Conservation (phyloP, 2,888 invertebrate species). For the Drosophila incognita region DNA sequence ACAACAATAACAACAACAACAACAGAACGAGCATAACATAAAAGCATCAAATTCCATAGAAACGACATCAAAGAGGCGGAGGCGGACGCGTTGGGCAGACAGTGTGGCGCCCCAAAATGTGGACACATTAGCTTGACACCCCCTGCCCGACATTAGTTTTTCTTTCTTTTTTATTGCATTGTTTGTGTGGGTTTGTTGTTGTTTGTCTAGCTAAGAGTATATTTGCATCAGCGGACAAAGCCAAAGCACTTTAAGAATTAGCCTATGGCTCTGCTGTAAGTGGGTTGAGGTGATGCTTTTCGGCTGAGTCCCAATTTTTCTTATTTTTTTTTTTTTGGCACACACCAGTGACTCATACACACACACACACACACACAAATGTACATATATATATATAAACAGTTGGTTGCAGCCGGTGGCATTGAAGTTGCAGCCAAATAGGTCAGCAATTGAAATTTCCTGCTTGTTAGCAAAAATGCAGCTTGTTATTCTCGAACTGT, state of each 20-base stretch:
- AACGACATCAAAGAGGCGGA: slow-evolving; percentile 38
- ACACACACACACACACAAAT: not conserved
- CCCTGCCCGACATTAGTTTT: not conserved
- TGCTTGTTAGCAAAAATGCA: slow-evolving; percentile 28
- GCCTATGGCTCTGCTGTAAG: slow-evolving; percentile 21
- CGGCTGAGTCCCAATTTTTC: slow-evolving; percentile 1
- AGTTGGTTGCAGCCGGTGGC: slow-evolving; percentile 31
- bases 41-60: slow-evolving; percentile 35
- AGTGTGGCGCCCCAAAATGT: slow-evolving; percentile 16
- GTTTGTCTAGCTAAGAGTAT: slow-evolving; percentile 10
- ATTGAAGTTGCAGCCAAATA: slow-evolving; percentile 60
- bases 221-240: slow-evolving; percentile 33
- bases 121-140: slow-evolving; percentile 43
- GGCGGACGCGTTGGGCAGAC: slow-evolving; percentile 19
- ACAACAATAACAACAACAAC: slow-evolving; percentile 9
- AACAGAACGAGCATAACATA: slow-evolving; percentile 18
- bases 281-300: slow-evolving; percentile 26
- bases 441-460: slow-evolving; percentile 60
- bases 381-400: not conserved
- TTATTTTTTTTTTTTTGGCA: slow-evolving; percentile 34
- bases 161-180: not conserved
- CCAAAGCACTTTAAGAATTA: slow-evolving; percentile 31
- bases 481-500: slow-evolving; percentile 32
- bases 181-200: slow-evolving; percentile 6
- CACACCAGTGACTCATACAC: slow-evolving; percentile 13